phyloP scores from a whole-genome alignment of 2,888 invertebrate species.

The Saturnia pavonia region DNA sequence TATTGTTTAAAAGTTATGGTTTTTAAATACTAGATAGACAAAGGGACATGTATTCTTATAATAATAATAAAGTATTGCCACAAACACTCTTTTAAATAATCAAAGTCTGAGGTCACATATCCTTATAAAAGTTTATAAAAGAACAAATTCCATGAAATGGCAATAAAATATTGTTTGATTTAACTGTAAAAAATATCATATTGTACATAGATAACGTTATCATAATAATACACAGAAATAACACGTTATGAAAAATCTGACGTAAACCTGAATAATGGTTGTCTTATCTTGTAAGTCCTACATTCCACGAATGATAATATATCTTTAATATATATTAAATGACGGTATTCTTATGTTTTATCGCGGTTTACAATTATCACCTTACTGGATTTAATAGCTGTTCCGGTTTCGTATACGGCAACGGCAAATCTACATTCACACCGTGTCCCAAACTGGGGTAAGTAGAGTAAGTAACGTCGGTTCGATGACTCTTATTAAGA shows the following conservation, averaged over 20 bases:
- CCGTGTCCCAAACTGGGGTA: background rate
- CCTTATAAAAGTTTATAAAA: background rate
- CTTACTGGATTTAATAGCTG: background rate
- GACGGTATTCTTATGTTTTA: background rate
- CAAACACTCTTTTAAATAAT: background rate
- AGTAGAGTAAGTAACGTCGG: background rate
- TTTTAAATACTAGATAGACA: too few species aligned
- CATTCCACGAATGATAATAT: slow-evolving; percentile 13
- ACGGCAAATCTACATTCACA: background rate
- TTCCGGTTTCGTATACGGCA: background rate
- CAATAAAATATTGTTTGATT: background rate
- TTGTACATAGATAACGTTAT: slow-evolving; percentile 1
- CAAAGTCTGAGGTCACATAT: background rate
- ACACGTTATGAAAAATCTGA: background rate
- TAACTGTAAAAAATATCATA: background rate
- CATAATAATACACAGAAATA: background rate
- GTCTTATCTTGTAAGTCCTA: slow-evolving; percentile 7
- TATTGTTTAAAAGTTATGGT: too few species aligned
- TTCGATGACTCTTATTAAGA: background rate
- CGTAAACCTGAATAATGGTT: slow-evolving; percentile 12
- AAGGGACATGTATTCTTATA: too few species aligned
- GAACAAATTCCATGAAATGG: background rate
- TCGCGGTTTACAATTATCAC: background rate
- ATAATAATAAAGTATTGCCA: background rate
- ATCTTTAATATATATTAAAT: background rate